Conservation (phyloP, 2,797 vertebrate species). For the Lacerta viridis region DNA sequence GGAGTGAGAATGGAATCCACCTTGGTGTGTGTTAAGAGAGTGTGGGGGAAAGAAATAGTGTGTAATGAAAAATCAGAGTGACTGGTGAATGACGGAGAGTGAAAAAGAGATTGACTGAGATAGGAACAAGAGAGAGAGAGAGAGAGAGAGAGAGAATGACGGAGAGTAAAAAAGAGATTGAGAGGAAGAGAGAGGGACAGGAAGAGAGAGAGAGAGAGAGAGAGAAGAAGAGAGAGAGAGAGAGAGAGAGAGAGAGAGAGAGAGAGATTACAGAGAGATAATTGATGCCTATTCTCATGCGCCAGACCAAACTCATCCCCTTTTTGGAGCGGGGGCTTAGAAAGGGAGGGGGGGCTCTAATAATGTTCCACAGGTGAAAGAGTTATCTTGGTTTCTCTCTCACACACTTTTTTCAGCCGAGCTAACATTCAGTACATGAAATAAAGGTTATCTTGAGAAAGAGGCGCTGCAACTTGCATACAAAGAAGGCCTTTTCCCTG, state of each 20-base stretch:
- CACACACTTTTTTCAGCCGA: constrained; percentile 55
- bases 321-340: neutral
- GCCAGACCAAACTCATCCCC: constrained; percentile 58
- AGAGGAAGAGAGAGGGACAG: no score
- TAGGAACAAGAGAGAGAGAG: constrained; percentile 64
- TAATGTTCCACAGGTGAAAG: constrained; percentile 71
- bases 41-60: neutral
- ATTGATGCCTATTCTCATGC: no score
- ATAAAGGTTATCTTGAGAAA: constrained; percentile 74
- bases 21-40: neutral
- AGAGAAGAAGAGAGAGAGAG: no score
- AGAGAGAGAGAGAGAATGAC: constrained; percentile 54
- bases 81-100: constrained; percentile 10
- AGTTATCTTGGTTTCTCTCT: constrained; percentile 56
- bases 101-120: constrained; percentile 51
- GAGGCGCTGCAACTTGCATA: constrained; percentile 57
- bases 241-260: constrained; percentile 49
- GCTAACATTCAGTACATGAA: constrained; percentile 70
- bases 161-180: no score
- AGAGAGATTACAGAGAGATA: no score
- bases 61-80: constrained; percentile 31
- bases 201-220: no score
- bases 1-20: neutral
- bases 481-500: constrained; percentile 57
- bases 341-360: constrained; percentile 24